phyloP scores from a whole-genome alignment of 2,888 invertebrate species.

The Hyposoter dolosus region DNA sequence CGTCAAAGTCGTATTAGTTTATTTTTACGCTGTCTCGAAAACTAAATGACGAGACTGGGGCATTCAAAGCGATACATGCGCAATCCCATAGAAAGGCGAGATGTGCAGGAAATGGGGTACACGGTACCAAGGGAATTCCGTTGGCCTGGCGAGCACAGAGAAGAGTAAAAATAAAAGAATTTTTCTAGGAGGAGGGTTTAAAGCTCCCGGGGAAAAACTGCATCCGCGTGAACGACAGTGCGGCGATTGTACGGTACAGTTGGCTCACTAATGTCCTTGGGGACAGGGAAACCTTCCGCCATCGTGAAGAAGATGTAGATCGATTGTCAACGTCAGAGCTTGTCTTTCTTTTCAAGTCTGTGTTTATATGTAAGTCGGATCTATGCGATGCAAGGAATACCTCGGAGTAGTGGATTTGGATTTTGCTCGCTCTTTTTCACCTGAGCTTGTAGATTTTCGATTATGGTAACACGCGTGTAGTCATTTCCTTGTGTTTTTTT shows the following conservation, averaged over 20 bases:
- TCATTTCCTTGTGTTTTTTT: background rate
- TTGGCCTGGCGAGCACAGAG: slow-evolving; percentile 28
- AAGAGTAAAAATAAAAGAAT: slow-evolving; percentile 26
- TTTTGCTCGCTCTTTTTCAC: slow-evolving; percentile 46
- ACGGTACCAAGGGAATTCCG: slow-evolving; percentile 53
- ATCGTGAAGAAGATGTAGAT: slow-evolving; percentile 65
- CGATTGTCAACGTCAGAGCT: slow-evolving; percentile 62
- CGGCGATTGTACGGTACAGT: slow-evolving; percentile 63
- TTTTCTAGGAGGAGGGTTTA: slow-evolving; percentile 21
- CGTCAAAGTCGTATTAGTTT: slow-evolving; percentile 14
- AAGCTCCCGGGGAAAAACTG: slow-evolving; percentile 52
- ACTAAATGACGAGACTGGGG: slow-evolving; percentile 1
- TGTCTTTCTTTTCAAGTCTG: slow-evolving; percentile 35
- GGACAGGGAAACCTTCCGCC: slow-evolving; percentile 43
- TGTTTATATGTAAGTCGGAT: slow-evolving; percentile 1
- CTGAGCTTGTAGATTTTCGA: slow-evolving; percentile 37
- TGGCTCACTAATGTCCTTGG: slow-evolving; percentile 56
- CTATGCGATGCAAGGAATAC: slow-evolving; percentile 18
- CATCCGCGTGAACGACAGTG: slow-evolving; percentile 52
- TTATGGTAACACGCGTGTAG: slow-evolving; percentile 1
- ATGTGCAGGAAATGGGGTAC: slow-evolving; percentile 31
- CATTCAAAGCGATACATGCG: slow-evolving; percentile 19
- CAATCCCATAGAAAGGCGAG: background rate
- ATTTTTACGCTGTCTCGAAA: background rate
- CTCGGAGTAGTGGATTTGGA: slow-evolving; percentile 37